Base-by-base conservation (phyloP, 2,113 vertebrate genomes). In the Bujurquina vittata region DNA sequence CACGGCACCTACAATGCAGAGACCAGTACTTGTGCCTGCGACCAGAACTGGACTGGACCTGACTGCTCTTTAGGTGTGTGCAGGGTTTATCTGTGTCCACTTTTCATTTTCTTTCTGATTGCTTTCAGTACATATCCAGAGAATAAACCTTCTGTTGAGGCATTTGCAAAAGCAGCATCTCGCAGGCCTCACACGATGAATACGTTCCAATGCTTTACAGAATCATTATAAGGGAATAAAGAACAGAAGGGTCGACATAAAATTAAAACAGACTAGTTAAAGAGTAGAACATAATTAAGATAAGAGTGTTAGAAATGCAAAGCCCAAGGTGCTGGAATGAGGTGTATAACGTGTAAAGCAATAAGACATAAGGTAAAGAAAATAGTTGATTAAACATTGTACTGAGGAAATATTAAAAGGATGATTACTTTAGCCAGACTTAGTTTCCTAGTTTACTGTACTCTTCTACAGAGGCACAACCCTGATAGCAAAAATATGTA, bases 41-140 rank as follows among this genome's bases (percentile, higher is more conserved):
- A 99, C 83, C 94, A 97, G 87, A 98, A 96, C 86, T 99, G 98
- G 98, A 98, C 98, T 1, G 98, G 98, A 20, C 95, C 97, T 0
- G 98, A 99, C 93, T 99, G 98, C 90, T 98, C 98, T 40, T 95
- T 97, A 37, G 98, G 98, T 99, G 91, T 2, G 91, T 83, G 35
- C 37, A 14, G 35, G n/a, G 31, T 61, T 67, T 20, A 18, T 58
- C 29, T 59, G 29, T 43, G 49, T 26, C 1, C 4, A 3, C 35
- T 12, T n/a, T 52, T 29, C 2, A 18, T 17, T 37, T 56, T 10
- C 2, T 15, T 9, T 23, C 22, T 59, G 1, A 14, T 20, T 40
- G 35, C 6, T n/a, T 31, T 12, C 29, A 54, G 49, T 18, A 46
- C 14, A 46, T 4, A 15, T 46, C 43, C 43, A 49, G 43, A 18